Evolutionary conservation across 2,797 vertebrate genomes (phyloP), one percentile per base, ranked within the genome.

Genomic region (Ambastaia sidthimunki): DNA sequence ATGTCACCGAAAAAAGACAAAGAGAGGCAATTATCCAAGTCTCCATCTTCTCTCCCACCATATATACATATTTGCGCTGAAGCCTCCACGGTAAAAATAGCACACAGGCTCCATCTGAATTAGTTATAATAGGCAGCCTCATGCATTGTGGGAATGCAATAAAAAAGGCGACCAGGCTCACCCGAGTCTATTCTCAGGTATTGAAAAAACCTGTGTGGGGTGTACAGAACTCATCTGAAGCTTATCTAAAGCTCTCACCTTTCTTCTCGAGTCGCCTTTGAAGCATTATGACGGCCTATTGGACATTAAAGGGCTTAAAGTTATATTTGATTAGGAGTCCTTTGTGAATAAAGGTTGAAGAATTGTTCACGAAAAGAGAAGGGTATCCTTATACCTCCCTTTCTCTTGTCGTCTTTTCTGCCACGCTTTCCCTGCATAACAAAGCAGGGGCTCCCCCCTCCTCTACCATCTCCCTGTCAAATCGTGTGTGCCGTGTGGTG

Each of bases 381-480:
- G 80, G 85, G 59, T 54, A 80, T 84, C 82, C 82, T 81, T 57
- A 77, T 44, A 80, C 69, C 19, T 71, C 74, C 66, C 21, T 63
- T 67, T 78, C 25, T 71, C 21, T 80, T 50, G 59, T 13, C 1
- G 28, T 37, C 67, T 52, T 71, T 47, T 34, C 41, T 66, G 7
- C 19, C 1, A 1, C 2, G 11, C 63, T 57, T 70, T 69, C 69
- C 57, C 66, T 70, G 70, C 78, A 80, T 70, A 85, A 83, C 82
- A 78, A 86, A 85, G 86, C 81, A 87, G 71, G 82, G 81, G 72
- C 86, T 85, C 88, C 93, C 94, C 92, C 93, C 89, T 93, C 89
- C 92, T 86, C 92, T 94, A 92, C 92, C 91, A 92, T 93, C 93
- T 95, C 69, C 96, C 83, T 92, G 89, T 93, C 90, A 89, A 91